Evolutionary conservation across 53 echinoderm and acorn worm genomes (phyloP).

Genomic region (Glandiceps talaboti): DNA sequence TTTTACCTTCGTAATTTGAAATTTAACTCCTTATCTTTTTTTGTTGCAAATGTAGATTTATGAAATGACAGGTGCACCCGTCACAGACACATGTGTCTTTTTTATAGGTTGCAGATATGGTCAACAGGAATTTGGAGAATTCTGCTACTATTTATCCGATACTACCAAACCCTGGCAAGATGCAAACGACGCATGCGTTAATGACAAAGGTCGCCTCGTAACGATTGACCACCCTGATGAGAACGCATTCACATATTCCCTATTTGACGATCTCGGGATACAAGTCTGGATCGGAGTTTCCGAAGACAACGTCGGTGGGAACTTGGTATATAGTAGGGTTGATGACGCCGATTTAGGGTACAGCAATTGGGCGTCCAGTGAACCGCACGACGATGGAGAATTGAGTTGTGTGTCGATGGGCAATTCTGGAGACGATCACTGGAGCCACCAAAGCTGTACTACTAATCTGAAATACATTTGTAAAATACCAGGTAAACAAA

Average conservation of each 20-base stretch:
- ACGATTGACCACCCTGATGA: background rate
- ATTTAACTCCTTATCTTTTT: too few species aligned
- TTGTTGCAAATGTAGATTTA: too few species aligned
- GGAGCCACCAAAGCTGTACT: background rate
- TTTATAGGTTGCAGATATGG: too few species aligned
- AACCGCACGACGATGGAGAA: background rate
- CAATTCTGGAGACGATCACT: background rate
- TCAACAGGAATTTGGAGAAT: background rate
- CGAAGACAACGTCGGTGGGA: background rate
- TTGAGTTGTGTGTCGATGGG: background rate
- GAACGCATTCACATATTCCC: background rate
- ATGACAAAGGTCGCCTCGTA: background rate
- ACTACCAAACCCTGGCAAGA: background rate
- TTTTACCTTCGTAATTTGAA: too few species aligned
- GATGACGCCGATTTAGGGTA: background rate
- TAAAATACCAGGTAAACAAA: background rate
- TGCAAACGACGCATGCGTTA: background rate
- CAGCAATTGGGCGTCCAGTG: background rate
- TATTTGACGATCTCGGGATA: background rate
- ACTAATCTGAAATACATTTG: background rate
- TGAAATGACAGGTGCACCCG: too few species aligned
- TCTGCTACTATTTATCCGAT: background rate
- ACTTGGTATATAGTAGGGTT: background rate
- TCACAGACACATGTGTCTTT: too few species aligned
- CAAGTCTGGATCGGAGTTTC: background rate